Base-by-base conservation (phyloP, 2,113 vertebrate species). In the Perca schrenkii region DNA sequence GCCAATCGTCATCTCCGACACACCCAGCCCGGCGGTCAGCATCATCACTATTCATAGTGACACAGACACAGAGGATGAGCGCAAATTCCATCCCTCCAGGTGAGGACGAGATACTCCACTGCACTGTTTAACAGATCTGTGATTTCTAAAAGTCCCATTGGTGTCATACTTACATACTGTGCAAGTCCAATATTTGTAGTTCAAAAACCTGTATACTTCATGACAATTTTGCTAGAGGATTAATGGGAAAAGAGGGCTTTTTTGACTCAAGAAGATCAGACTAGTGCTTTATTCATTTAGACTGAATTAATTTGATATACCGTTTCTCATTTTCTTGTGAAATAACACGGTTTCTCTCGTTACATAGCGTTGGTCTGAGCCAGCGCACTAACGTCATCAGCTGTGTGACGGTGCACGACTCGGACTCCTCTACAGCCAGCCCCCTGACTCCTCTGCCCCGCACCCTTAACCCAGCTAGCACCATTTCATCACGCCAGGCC, bases 41-140 rank as follows among this genome's bases (percentile, higher is more conserved):
- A 97, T 99, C 94, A 99, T 99, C 93, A 99, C 98, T 63, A 99
- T 99, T 94, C 98, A 98, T 96, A 99, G 98, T 0, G 98, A 99
- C 95, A 98, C 98, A 0, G 98, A 99, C 10, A 98, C 98, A 0
- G 98, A 99, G 84, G 98, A 99, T 8, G 98, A 99, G 83, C 96
- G 97, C 89, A 99, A 99, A 88, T 98, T 97, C n/a, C 97, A 97
- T 31, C 96, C 96, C 58, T 96, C 96, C 93, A 99, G 97, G 98
- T 99, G 90, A 91, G 87, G 13, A 54, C 16, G 6, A 22, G 25
- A 66, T 4, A 4, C 46, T 25, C 8, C 25, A 14, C 10, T 6
- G 3, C 4, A 7, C n/a, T n/a, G 11, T 36, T 34, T 14, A 15
- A 12, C 2, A 22, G 34, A 25, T 28, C 64, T 1, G 12, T 22